Percentiles rank a stretch among this genome's conserved stretches.
These are phyloP conservation scores for Heteromormyrus szaboi DNA, from an alignment of 2,797 vertebrate species.

Conservation along the genomic window DNA sequence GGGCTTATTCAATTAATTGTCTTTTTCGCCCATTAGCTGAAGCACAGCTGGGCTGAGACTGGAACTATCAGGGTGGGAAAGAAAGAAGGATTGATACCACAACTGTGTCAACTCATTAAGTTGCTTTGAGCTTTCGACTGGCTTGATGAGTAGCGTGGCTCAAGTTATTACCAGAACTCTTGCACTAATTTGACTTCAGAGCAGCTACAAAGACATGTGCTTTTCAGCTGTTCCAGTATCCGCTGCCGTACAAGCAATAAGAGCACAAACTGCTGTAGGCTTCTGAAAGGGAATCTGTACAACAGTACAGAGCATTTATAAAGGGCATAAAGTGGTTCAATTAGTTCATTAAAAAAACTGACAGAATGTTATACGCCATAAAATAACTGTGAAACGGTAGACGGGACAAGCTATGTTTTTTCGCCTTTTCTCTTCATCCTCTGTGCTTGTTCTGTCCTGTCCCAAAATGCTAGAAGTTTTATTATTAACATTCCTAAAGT, in stretches of 20 bases:
- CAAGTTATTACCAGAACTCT: background rate
- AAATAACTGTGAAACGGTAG: background rate
- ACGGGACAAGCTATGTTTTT: background rate
- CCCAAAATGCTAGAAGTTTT: background rate
- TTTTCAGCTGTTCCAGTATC: background rate
- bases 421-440: background rate
- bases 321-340: background rate
- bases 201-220: background rate
- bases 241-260: background rate
- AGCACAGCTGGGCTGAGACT: background rate
- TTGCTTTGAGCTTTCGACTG: slow-evolving; percentile 6
- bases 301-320: background rate
- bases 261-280: background rate
- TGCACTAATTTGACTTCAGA: background rate
- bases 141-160: slow-evolving; percentile 11
- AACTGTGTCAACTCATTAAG: slow-evolving; percentile 17
- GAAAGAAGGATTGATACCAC: background rate
- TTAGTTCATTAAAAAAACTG: background rate
- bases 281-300: background rate
- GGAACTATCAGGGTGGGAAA: slow-evolving; percentile 3
- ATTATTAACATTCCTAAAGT: background rate
- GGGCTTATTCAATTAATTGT: slow-evolving; percentile 17
- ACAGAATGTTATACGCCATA: background rate
- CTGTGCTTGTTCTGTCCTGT: background rate
- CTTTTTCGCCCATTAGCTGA: slow-evolving; percentile 9